These are phyloP conservation scores for Linnaemya tessellans DNA, from an alignment of 2,888 invertebrate species.

Conservation along the genomic window DNA sequence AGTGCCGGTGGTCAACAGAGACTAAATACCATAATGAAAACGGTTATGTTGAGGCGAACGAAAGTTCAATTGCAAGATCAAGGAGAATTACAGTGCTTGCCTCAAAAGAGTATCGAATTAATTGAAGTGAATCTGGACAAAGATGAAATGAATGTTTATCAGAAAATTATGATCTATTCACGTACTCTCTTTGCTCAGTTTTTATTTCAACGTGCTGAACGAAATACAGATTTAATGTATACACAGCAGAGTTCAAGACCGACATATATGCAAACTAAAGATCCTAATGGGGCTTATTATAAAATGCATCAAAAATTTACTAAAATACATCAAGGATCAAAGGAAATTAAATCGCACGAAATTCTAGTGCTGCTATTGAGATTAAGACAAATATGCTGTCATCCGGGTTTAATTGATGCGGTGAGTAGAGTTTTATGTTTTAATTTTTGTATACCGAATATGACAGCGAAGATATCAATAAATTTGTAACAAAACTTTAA, in stretches of 20 bases:
- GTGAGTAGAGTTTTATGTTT: conserved; percentile 81
- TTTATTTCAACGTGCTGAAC: conserved; percentile 89
- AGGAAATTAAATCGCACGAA: conserved; percentile 87
- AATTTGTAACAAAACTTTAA: too few species aligned
- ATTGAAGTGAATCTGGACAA: conserved; percentile 87
- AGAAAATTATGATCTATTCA: conserved; percentile 88
- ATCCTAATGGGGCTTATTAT: conserved; percentile 84
- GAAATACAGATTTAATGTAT: conserved; percentile 82
- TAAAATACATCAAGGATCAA: conserved; percentile 85
- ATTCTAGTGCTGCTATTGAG: conserved; percentile 93
- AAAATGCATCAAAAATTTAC: conserved; percentile 87
- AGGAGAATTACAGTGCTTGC: conserved; percentile 87
- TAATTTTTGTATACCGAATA: not conserved
- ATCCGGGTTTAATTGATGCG: conserved; percentile 91
- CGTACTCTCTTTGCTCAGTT: conserved; percentile 90
- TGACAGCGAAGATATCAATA: too few species aligned
- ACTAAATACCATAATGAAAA: conserved; percentile 92
- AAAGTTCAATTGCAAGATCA: conserved; percentile 89
- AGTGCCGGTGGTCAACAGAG: conserved; percentile 90
- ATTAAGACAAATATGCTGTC: conserved; percentile 94
- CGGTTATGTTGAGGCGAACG: conserved; percentile 93
- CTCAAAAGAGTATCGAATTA: conserved; percentile 85
- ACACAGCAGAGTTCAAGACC: conserved; percentile 74
- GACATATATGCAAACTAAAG: conserved; percentile 81
- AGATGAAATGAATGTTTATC: conserved; percentile 91